A percentile compares a stretch with the other conserved stretches of the same genome.
These are phyloP conservation scores for Metopolophium dirhodum DNA, from an alignment of 1,140 invertebrate species.

Conservation along the genomic window DNA sequence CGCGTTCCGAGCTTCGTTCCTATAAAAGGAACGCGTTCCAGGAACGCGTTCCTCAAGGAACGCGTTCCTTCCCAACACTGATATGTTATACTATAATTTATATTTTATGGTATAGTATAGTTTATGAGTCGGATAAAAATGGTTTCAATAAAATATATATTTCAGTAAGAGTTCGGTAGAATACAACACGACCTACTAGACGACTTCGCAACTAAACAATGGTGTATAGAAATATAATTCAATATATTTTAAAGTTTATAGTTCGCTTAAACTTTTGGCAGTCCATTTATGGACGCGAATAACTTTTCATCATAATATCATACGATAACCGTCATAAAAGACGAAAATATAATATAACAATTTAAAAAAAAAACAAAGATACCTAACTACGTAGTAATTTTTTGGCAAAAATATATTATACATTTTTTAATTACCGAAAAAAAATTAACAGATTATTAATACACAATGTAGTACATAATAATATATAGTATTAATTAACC, in stretches of 20 bases:
- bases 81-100: background rate
- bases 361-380: background rate
- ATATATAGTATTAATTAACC: background rate
- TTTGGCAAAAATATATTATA: background rate
- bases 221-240: background rate
- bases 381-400: background rate
- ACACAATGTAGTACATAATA: background rate
- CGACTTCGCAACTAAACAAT: background rate
- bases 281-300: background rate
- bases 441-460: background rate
- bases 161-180: background rate
- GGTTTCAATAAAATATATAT: background rate
- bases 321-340: background rate
- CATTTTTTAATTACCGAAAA: background rate
- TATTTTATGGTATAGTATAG: background rate
- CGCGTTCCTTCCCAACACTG: too few species aligned
- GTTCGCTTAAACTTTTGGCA: background rate
- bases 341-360: background rate
- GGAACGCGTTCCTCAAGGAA: too few species aligned
- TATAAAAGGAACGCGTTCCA: too few species aligned
- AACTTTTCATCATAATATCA: background rate
- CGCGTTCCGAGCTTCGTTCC: too few species aligned
- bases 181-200: background rate
- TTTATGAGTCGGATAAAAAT: background rate
- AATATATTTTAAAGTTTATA: slow-evolving; percentile 14